Conservation (phyloP, 2,113 vertebrate species). For the Cyprinodon brontotheroides region DNA sequence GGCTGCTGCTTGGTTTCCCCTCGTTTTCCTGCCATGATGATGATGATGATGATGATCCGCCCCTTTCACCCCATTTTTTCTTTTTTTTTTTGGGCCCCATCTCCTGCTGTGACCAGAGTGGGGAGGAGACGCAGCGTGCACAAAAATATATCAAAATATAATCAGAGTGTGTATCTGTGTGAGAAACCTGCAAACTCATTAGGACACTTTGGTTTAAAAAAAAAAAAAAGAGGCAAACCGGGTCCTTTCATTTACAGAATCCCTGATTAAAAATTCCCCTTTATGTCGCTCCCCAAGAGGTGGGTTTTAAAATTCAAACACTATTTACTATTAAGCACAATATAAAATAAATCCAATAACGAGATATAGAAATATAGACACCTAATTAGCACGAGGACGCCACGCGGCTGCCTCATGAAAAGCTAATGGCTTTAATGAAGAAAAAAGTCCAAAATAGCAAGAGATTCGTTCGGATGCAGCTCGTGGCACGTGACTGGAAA, state of each 20-base stretch:
- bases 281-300: conserved; percentile 83
- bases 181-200: conserved; percentile 82
- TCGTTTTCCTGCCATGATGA: conserved; percentile 50
- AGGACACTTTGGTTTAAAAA: conserved; percentile 67
- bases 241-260: conserved; percentile 80
- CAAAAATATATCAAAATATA: conserved; percentile 60
- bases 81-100: conserved; percentile 54
- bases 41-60: conserved; percentile 41
- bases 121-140: conserved; percentile 60
- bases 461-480: conserved; percentile 54
- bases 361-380: conserved; percentile 81
- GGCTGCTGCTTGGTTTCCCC: conserved; percentile 60
- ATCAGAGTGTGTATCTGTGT: conserved; percentile 83
- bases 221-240: conserved; percentile 50
- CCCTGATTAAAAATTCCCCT: conserved; percentile 82
- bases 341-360: conserved; percentile 81
- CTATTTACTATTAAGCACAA: conserved; percentile 83
- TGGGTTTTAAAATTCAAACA: conserved; percentile 84
- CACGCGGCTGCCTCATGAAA: conserved; percentile 62
- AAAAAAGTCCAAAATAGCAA: conserved; percentile 72
- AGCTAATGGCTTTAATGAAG: conserved; percentile 70
- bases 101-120: conserved; percentile 82
- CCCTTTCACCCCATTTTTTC: conserved; percentile 38
- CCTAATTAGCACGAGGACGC: conserved; percentile 78
- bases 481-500: conserved; percentile 9